A percentile compares a stretch with the other conserved stretches of the same genome.
Evolutionary conservation across 1,140 invertebrate genomes (phyloP).

Genomic region (Drosophila takahashii): DNA sequence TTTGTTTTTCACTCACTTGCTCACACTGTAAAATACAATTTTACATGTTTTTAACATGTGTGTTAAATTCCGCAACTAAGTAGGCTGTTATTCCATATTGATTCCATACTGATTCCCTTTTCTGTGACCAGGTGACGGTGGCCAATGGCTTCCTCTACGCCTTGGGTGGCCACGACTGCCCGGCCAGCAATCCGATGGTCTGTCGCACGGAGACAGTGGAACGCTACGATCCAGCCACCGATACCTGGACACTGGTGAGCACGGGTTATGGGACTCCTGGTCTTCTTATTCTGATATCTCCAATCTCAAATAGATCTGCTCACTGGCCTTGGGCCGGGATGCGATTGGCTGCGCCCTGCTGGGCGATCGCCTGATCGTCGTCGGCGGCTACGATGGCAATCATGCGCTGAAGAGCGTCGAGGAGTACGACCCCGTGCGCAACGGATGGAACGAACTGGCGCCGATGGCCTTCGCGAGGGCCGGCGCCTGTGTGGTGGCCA

Average conservation of each 20-base stretch:
- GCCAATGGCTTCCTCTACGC: slow-evolving; percentile 93
- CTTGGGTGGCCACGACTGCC: slow-evolving; percentile 95
- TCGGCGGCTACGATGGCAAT: slow-evolving; percentile 98
- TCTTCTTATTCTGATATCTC: background rate
- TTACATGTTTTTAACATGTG: too few relatives aligned
- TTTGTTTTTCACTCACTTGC: too few relatives aligned
- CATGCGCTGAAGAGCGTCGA: slow-evolving; percentile 96
- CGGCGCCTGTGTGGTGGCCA: slow-evolving; percentile 93
- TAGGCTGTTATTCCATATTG: too few relatives aligned
- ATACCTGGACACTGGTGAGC: slow-evolving; percentile 94
- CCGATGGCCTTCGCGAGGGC: slow-evolving; percentile 92
- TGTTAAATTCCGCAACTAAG: too few relatives aligned
- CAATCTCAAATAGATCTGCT: slow-evolving; percentile 86
- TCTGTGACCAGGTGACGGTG: slow-evolving; percentile 91
- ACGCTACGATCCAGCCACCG: slow-evolving; percentile 92
- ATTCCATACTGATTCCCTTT: too few relatives aligned
- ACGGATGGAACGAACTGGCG: slow-evolving; percentile 93
- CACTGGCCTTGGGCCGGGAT: slow-evolving; percentile 94
- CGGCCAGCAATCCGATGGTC: slow-evolving; percentile 92
- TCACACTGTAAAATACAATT: too few relatives aligned
- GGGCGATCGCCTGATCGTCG: slow-evolving; percentile 94
- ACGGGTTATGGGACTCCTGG: background rate
- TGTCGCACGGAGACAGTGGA: slow-evolving; percentile 96
- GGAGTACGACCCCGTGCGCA: slow-evolving; percentile 95
- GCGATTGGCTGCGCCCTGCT: slow-evolving; percentile 96